Conservation (phyloP, 2,113 vertebrate genomes). For the Vicugna pacos region DNA sequence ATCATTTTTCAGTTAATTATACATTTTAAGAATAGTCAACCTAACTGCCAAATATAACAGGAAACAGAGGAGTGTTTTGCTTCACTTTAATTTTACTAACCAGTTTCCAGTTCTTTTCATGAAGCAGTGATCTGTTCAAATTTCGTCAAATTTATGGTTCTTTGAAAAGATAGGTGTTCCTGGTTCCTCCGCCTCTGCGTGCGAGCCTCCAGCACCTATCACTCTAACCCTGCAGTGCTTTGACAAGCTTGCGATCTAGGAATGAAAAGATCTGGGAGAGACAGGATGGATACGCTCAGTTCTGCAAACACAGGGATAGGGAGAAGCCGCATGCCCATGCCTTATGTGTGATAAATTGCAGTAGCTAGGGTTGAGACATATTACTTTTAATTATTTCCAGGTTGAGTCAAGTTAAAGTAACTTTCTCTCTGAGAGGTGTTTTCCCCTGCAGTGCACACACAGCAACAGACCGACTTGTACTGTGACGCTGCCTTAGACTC, state of each 20-base stretch:
- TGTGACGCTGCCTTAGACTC: too few relatives aligned
- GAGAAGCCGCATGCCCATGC: not conserved
- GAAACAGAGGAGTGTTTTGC: not conserved
- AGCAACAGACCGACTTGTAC: not conserved
- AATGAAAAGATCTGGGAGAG: not conserved
- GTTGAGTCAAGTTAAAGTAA: not conserved
- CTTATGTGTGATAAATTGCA: not conserved
- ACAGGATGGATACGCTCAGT: not conserved
- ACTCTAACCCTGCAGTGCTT: not conserved
- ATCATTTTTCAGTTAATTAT: not conserved
- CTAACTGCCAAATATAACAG: not conserved
- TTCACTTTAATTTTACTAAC: not conserved
- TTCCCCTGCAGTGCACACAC: not conserved
- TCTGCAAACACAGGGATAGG: not conserved
- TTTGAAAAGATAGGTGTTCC: not conserved
- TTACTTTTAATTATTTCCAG: not conserved
- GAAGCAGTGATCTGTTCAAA: not conserved
- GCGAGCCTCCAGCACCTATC: not conserved
- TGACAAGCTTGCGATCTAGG: conserved; percentile 6
- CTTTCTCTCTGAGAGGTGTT: not conserved
- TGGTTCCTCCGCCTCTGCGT: not conserved
- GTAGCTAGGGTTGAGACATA: not conserved
- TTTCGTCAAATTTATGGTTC: not conserved
- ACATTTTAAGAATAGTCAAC: not conserved
- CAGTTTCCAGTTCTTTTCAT: not conserved